Evolutionary conservation across 2,888 invertebrate species (phyloP), one percentile per base, ranked within the genome.

Genomic region (Drosophila kokeensis): DNA sequence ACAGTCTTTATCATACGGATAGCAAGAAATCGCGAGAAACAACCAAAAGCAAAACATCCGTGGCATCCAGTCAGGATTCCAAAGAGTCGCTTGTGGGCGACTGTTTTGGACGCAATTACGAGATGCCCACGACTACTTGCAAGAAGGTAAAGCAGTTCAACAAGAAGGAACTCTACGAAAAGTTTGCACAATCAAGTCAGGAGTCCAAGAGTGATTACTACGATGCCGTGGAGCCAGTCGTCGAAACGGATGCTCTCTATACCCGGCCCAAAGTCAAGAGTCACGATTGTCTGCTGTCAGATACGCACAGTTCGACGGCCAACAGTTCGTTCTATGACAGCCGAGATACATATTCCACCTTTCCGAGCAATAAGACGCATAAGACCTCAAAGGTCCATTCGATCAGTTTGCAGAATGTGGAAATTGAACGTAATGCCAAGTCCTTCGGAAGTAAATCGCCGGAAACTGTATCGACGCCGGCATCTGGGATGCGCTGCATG

Each of bases 191-290:
- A 34, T 96, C 96, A 0, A 96, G 96, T 89, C 94, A 95, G 73
- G 96, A 96, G 82, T 96, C 96, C 0, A 95, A 95, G 82, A 95
- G 95, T 81, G 96, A 96, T 89, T 95, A 95, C 87, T 95, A 95
- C 82, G 96, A 96, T 90, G 94, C 95, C 0, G 95, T 95, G 85
- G 93, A 94, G 7, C 81, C 78, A 3, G 61, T 65, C 65, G 54
- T 50, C 6, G 79, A 82, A 18, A 21, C 66, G 11, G 87, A 90
- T 36, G 64, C 61, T 5, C 65, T 92, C 1, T 89, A 84, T 36
- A 69, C 78, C 5, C 81, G 91, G 0, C 91, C 92, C 18, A 95
- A 94, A 75, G 94, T 94, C 4, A 94, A 95, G 79, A 95, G 95
- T 40, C 95, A 95, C 67, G 95, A 95, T 76, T 94, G 95, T 83